A percentile compares a stretch with the other conserved stretches of the same genome.
These are phyloP conservation scores for Mustelus asterias DNA, from an alignment of 2,113 vertebrate genomes.

Conservation along the genomic window DNA sequence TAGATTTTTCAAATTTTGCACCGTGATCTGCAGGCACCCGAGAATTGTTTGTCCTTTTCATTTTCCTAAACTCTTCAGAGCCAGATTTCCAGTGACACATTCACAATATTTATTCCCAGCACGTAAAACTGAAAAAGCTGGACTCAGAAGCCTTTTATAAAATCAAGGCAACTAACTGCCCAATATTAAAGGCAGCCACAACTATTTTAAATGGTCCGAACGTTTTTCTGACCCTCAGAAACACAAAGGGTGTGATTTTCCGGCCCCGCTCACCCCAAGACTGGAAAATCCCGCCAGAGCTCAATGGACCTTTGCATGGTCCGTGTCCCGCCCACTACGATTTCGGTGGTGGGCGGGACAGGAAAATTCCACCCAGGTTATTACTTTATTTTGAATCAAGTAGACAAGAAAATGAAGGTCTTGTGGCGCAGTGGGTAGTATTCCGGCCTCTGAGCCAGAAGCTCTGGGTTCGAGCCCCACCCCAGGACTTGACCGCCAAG, in stretches of 20 bases:
- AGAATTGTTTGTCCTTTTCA: not conserved
- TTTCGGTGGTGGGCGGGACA: too few relatives aligned
- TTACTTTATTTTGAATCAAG: not conserved
- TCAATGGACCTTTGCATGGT: too few relatives aligned
- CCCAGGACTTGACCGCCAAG: too few relatives aligned
- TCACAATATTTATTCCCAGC: not conserved
- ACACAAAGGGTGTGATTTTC: not conserved
- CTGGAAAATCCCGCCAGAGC: too few relatives aligned
- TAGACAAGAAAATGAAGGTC: too few relatives aligned
- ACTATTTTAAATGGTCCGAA: not conserved
- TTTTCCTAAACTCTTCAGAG: not conserved
- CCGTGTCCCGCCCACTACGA: too few relatives aligned
- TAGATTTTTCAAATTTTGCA: not conserved
- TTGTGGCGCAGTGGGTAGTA: too few relatives aligned
- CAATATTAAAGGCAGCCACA: not conserved
- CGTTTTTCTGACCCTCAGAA: not conserved
- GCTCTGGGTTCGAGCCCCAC: too few relatives aligned
- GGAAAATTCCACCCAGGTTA: not conserved
- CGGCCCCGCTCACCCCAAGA: too few relatives aligned
- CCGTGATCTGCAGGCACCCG: not conserved
- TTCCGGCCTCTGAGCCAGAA: too few relatives aligned
- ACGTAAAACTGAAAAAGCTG: not conserved
- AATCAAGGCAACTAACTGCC: not conserved
- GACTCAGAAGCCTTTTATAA: not conserved
- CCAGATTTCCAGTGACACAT: not conserved